phyloP scores from a whole-genome alignment of 2,113 vertebrate genomes.

The Anthoscopus minutus region DNA sequence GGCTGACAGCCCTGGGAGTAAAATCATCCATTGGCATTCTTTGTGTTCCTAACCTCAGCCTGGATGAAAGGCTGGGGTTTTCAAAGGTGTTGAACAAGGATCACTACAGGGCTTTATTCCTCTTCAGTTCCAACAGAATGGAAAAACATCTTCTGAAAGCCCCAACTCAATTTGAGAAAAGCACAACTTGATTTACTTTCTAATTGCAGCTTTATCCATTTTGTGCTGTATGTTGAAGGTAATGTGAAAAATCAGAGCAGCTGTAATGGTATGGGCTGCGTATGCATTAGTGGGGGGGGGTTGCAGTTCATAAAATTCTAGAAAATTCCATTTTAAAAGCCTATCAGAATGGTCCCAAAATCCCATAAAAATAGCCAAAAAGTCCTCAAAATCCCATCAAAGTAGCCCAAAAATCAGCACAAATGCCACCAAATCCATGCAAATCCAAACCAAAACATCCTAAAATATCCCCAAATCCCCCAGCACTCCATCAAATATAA shows the following conservation, averaged over 20 bases:
- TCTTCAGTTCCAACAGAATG: not conserved
- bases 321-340: not conserved
- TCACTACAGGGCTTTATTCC: not conserved
- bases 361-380: not conserved
- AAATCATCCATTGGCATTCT: not conserved
- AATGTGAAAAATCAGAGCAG: not conserved
- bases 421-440: not conserved
- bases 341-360: not conserved
- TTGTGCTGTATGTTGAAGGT: not conserved
- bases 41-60: not conserved
- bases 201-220: not conserved
- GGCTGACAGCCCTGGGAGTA: not conserved
- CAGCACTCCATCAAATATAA: not conserved
- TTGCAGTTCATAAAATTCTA: not conserved
- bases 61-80: not conserved
- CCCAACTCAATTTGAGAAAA: not conserved
- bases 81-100: not conserved
- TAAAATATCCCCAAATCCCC: not conserved
- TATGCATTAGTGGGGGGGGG: not conserved
- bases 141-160: not conserved
- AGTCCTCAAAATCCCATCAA: not conserved
- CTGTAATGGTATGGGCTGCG: fast-evolving
- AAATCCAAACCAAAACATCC: not conserved
- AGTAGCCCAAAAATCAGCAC: not conserved
- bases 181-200: not conserved